Percentiles rank a stretch among this genome's conserved stretches.
phyloP scores from a whole-genome alignment of 2,113 vertebrate species.

The Megaceryle torquata region DNA sequence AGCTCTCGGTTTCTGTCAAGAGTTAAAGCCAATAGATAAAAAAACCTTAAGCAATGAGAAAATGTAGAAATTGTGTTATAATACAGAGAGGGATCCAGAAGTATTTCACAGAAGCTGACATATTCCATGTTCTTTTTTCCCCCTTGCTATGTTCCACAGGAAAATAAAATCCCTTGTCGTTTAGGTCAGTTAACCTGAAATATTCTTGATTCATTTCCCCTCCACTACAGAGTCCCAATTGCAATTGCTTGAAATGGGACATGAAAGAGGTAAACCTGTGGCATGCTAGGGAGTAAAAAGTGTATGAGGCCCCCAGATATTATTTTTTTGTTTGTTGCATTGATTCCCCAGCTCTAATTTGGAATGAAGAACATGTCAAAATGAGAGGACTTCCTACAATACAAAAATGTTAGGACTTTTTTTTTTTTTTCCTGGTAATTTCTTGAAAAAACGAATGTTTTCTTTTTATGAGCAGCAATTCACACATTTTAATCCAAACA shows the following conservation, averaged over 20 bases:
- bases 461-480: neutral
- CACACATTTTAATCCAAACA: neutral
- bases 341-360: neutral
- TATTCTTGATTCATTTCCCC: neutral
- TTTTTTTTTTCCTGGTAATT: neutral
- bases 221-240: neutral
- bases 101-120: neutral
- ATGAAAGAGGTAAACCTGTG: neutral
- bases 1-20: neutral
- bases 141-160: neutral
- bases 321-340: neutral
- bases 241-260: neutral
- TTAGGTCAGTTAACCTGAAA: neutral
- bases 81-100: neutral
- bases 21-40: neutral
- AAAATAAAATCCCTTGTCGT: neutral
- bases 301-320: neutral
- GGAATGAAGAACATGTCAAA: neutral
- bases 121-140: neutral
- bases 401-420: neutral
- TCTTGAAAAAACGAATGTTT: neutral
- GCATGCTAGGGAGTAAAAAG: neutral
- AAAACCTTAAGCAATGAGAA: neutral
- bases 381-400: neutral
- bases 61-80: neutral